Evolutionary conservation across 1,140 invertebrate species (phyloP), one percentile per base, ranked within the genome.

Genomic region (Bombus pascuorum): DNA sequence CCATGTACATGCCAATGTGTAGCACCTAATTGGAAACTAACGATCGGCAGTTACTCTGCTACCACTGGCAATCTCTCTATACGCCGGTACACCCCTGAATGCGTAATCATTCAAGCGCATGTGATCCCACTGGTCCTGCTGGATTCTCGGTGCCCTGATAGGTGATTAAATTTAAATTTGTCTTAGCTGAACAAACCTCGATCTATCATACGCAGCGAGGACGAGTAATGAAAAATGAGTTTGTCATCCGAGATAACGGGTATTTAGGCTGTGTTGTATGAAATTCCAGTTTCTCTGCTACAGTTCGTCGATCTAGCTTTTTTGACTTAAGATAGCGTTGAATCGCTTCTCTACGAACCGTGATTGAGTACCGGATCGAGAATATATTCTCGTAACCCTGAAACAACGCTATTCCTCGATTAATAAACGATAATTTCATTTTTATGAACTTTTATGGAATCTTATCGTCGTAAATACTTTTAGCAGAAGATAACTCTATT

Each of bases 21-120:
- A 47, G 42, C 74, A 66, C 37, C 77, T 88, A 88, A 92, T 83
- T 91, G 87, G 89, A 91, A 91, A 88, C 65, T 90, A 92, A 92
- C 86, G 91, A 92, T 74, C 74, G 78, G 18, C 81, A 53, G 47
- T 53, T 22, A 53, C 47, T 53, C 47, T 68, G 87, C 86, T 91
- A 89, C 74, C 77, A n/a, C 62, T 34, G 66, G 53, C 44, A 76
- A 57, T 42, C 42, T 75, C 57, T 77, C 83, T 39, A 15, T 75
- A 59, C 53, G 42, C 57, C 37, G 18, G 34, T 70, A 59, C 59
- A 66, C 57, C 72, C 66, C 57, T 82, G 78, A 89, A 87, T 71
- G 81, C 85, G 85, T 87, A 83, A 89, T 89, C 87, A 76, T 72
- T 87, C 65, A 77, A 65, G 81, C 42, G 72, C 59, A 34, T 81